These are phyloP conservation scores for Hippocampus mohnikei DNA, from an alignment of 2,113 vertebrate species.

Conservation along the genomic window DNA sequence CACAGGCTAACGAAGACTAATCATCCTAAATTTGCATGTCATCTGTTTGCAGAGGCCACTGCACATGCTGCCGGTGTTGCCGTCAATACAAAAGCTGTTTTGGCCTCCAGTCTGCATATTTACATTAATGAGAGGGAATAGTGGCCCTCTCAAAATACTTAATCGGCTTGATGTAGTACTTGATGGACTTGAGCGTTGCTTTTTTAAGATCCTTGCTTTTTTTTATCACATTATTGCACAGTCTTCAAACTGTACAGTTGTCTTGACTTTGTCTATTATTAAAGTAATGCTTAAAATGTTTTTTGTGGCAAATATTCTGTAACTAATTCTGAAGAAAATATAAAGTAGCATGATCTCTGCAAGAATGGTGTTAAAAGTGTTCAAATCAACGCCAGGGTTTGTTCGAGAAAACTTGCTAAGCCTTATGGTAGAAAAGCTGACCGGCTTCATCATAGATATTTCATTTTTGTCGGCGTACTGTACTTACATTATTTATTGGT, in stretches of 20 bases:
- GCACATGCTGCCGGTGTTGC: slow-evolving; percentile 6
- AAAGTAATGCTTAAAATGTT: neutral
- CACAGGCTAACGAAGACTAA: slow-evolving; percentile 13
- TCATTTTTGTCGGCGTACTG: too few species aligned
- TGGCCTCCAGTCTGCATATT: slow-evolving; percentile 29
- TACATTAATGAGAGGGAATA: neutral
- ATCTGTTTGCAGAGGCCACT: slow-evolving; percentile 22
- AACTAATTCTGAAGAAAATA: too few species aligned
- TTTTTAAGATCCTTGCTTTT: too few species aligned
- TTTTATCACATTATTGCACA: neutral
- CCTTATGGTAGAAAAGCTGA: too few species aligned
- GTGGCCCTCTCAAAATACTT: slow-evolving; percentile 4
- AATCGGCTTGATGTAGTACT: neutral
- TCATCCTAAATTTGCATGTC: slow-evolving; percentile 32
- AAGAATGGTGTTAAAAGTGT: too few species aligned
- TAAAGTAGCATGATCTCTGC: too few species aligned
- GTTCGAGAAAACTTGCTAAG: too few species aligned
- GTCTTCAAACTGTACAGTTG: neutral
- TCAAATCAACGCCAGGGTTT: too few species aligned
- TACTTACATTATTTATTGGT: too few species aligned
- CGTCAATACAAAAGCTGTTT: slow-evolving; percentile 18
- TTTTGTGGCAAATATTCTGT: too few species aligned
- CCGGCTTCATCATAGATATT: too few species aligned
- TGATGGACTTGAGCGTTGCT: too few species aligned
- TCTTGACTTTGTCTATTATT: neutral